Percentiles rank a stretch among this genome's conserved stretches.
These are phyloP conservation scores for Aratinga solstitialis DNA, from an alignment of 2,797 vertebrate species.

Conservation along the genomic window DNA sequence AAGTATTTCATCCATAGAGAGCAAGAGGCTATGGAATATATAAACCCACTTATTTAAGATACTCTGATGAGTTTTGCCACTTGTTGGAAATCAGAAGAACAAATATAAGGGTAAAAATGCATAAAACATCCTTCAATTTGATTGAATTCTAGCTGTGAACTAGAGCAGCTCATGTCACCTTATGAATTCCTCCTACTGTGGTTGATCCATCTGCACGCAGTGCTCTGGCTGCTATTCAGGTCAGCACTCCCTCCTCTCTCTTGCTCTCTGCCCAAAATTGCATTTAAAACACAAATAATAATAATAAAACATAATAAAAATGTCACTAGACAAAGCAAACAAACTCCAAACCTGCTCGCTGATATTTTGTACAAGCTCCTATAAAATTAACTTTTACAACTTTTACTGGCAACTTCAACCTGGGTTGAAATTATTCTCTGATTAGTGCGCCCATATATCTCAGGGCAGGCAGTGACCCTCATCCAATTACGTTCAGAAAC, in stretches of 20 bases:
- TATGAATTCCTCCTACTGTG: neutral
- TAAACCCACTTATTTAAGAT: neutral
- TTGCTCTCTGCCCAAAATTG: neutral
- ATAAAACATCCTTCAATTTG: neutral
- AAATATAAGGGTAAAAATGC: neutral
- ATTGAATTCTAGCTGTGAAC: neutral
- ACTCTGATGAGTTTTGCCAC: neutral
- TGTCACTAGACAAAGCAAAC: slow-evolving; percentile 22
- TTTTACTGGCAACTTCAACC: slow-evolving; percentile 35
- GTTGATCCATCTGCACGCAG: neutral
- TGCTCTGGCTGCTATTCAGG: neutral
- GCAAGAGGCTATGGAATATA: accelerated
- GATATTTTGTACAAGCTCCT: slow-evolving; percentile 13
- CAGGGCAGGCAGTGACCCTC: slow-evolving; percentile 63
- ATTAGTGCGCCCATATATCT: slow-evolving; percentile 50
- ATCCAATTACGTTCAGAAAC: slow-evolving; percentile 55
- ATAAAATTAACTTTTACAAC: slow-evolving; percentile 57
- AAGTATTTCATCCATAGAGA: accelerated
- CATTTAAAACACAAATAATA: slow-evolving; percentile 52
- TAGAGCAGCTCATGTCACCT: neutral
- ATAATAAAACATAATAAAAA: slow-evolving; percentile 56
- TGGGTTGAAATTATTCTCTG: slow-evolving; percentile 49
- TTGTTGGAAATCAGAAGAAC: neutral
- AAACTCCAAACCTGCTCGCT: neutral
- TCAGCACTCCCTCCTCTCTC: neutral